Evolutionary conservation across 2,888 invertebrate species (phyloP), one percentile per base, ranked within the genome.

Genomic region (Urechis unicinctus): DNA sequence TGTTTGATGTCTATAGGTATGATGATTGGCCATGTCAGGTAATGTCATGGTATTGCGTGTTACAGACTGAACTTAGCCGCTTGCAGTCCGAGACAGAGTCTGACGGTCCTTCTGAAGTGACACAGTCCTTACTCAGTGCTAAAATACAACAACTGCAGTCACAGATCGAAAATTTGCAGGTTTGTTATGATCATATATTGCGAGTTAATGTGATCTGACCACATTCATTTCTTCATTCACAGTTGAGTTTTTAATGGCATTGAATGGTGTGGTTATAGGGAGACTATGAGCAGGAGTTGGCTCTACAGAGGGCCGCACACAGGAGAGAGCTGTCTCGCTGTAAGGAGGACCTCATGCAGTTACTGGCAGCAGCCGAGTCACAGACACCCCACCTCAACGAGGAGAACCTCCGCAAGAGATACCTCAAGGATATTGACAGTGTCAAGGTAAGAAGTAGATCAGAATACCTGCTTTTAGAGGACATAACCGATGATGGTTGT

Each of bases 361-460:
- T 55, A 28, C 29, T 64, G 43, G 60, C 61, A n/a, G 53, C 53
- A 3, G 64, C 60, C 5, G 64, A 64, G 43, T 57, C 57, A 5
- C 56, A 63, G 47, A 61, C 54, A 43, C 43, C 61, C 31, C 60
- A 57, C 21, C 52, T 61, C 2, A 60, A 64, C 25, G 62, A 64
- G 47, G 59, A 57, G 13, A 52, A 47, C n/a, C 53, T 64, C 41
- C 46, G 61, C 26, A 61, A 58, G 53, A 61, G 52, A 22, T 64
- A 63, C 56, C 45, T 55, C n/a, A 61, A 61, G 42, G 64, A 64
- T 47, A 58, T 64, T 2, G 61, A 60, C 22, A 47, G 52, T 45
- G 59, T 64, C 41, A 64, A 63, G 62, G 64, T 63, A 36, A 36
- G n/a, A n/a, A n/a, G n/a, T n/a, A n/a, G n/a, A n/a, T n/a, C n/a